Evolutionary conservation across 1,140 invertebrate genomes (phyloP), one percentile per base, ranked within the genome.

Genomic region (Zaprionus kolodkinae): DNA sequence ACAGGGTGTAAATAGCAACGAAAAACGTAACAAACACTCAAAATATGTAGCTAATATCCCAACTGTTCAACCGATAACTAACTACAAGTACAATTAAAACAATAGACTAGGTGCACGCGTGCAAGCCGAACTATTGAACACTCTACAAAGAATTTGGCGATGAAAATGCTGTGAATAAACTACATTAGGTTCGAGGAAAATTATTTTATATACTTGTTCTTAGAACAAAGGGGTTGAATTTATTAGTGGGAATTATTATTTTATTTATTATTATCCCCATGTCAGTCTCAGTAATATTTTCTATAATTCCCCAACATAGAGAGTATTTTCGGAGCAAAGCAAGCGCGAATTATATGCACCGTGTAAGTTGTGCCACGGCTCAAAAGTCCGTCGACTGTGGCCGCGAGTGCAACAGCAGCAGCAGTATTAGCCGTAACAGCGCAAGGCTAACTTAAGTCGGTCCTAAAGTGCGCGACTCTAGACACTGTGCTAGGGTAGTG

Each of bases 371-470:
- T 33, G 61, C 35, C 35, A 1, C 15, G 25, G 36, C 78, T 80
- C 80, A 84, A 78, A 84, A 81, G 71, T 60, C 67, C 66, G 38
- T 61, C 63, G 68, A 64, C 71, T 27, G 55, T 56, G 35, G 70
- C 56, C 73, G 76, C 74, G 86, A 73, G 83, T 76, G 79, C 79
- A 78, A 69, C 73, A 79, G 54, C 48, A 45, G 45, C 73, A 64
- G 48, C 45, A 50, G 45, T 17, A n/a, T n/a, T n/a, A 21, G 17
- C 45, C 6, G 10, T n/a, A n/a, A 9, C 72, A 52, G 72, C 72
- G 17, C 35, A 50, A 55, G 50, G 43, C 17, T 35, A 38, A n/a
- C 27, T 6, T 10, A 10, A 7, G 12, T 48, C 17, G 9, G 27
- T 69, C n/a, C 57, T 50, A 36, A 70, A 56, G 50, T 56, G 17